Evolutionary conservation across 2,113 vertebrate species (phyloP).

Genomic region (Clarias gariepinus): DNA sequence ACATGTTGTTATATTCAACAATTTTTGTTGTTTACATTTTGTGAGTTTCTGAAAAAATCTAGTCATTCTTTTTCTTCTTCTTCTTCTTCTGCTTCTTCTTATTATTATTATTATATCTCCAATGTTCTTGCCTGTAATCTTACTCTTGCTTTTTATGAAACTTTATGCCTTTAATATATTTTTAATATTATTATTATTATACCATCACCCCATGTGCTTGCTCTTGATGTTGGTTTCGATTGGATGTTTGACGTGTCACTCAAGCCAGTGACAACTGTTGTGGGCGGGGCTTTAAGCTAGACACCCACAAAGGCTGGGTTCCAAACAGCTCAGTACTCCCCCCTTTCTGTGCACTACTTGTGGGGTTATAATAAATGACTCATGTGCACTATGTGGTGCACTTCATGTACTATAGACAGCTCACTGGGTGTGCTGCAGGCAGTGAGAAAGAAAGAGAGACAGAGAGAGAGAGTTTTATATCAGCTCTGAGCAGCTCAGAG

Average conservation of each 20-base stretch:
- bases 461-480: conserved; percentile 7
- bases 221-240: background rate
- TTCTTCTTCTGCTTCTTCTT: background rate
- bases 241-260: conserved; percentile 32
- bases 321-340: background rate
- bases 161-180: background rate
- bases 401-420: background rate
- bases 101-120: background rate
- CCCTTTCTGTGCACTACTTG: background rate
- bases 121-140: too few species aligned
- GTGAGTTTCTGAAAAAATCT: background rate
- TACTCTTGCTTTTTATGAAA: too few species aligned
- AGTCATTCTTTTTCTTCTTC: background rate
- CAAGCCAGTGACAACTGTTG: background rate
- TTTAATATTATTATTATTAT: background rate
- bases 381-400: background rate
- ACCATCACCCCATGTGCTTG: background rate
- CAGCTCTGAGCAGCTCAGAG: background rate
- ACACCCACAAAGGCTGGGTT: background rate
- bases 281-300: conserved; percentile 10
- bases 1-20: background rate
- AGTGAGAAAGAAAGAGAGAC: background rate
- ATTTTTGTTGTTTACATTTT: background rate
- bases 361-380: background rate
- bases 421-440: background rate